These are phyloP conservation scores for Acomys russatus DNA, from an alignment of 2,797 vertebrate genomes.

Conservation along the genomic window DNA sequence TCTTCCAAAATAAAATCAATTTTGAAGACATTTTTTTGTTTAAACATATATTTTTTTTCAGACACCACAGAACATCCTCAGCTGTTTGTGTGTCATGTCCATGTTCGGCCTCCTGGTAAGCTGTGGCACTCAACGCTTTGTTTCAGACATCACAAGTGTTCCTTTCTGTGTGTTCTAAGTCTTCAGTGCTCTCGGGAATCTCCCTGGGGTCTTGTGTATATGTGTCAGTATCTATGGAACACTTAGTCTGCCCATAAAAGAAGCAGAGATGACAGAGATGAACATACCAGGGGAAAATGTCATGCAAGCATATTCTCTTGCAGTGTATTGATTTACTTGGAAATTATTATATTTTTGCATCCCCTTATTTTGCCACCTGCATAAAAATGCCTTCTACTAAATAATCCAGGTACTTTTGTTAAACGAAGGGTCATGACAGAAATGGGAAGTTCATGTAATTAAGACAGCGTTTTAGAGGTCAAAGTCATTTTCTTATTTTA, in stretches of 20 bases:
- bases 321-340: neutral
- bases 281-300: neutral
- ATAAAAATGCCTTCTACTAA: neutral
- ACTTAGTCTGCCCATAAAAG: neutral
- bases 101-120: neutral
- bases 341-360: neutral
- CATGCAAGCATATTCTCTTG: neutral
- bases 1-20: neutral
- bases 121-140: neutral
- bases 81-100: neutral
- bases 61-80: neutral
- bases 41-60: conserved; percentile 16
- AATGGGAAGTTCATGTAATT: neutral
- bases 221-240: neutral
- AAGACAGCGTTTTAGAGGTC: neutral
- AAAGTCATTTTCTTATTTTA: neutral
- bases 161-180: neutral
- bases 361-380: neutral
- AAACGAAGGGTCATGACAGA: neutral
- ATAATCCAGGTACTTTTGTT: neutral
- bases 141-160: neutral
- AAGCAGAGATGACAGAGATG: neutral
- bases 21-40: neutral
- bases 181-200: fast-evolving
- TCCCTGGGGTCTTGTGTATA: neutral